These are phyloP conservation scores for Cyrtodaria siliqua DNA, from an alignment of 2,888 invertebrate species.

Conservation along the genomic window DNA sequence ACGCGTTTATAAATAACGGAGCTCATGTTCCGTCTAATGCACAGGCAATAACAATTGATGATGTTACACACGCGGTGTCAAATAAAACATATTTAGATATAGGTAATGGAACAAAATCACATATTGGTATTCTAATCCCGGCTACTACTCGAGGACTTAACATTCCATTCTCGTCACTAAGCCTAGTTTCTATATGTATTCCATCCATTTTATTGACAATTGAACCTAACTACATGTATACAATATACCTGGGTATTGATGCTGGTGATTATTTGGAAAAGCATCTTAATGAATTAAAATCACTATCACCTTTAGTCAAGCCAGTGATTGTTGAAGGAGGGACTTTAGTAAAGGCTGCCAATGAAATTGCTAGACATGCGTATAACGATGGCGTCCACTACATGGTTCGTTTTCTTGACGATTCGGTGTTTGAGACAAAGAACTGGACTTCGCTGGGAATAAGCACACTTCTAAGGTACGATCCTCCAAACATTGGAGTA, in stretches of 20 bases:
- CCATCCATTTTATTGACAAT: not conserved
- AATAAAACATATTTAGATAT: too few relatives aligned
- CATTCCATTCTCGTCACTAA: not conserved
- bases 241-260: slow-evolving; percentile 13
- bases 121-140: too few relatives aligned
- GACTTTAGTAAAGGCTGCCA: slow-evolving; percentile 5
- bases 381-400: slow-evolving; percentile 18
- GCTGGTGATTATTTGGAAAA: not conserved
- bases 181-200: not conserved
- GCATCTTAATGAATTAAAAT: not conserved
- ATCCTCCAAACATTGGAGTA: slow-evolving; percentile 11
- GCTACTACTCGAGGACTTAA: too few relatives aligned
- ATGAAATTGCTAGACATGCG: slow-evolving; percentile 11
- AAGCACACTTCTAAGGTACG: not conserved
- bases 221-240: not conserved
- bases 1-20: too few relatives aligned
- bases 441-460: slow-evolving; percentile 18
- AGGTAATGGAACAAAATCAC: too few relatives aligned
- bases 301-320: not conserved
- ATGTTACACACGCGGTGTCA: too few relatives aligned
- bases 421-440: not conserved
- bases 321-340: slow-evolving; percentile 7
- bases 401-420: slow-evolving; percentile 13
- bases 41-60: too few relatives aligned
- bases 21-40: too few relatives aligned